A percentile compares a stretch with the other conserved stretches of the same genome.
Conservation (phyloP, 2,113 vertebrate species). For the Laticauda laticaudata region DNA sequence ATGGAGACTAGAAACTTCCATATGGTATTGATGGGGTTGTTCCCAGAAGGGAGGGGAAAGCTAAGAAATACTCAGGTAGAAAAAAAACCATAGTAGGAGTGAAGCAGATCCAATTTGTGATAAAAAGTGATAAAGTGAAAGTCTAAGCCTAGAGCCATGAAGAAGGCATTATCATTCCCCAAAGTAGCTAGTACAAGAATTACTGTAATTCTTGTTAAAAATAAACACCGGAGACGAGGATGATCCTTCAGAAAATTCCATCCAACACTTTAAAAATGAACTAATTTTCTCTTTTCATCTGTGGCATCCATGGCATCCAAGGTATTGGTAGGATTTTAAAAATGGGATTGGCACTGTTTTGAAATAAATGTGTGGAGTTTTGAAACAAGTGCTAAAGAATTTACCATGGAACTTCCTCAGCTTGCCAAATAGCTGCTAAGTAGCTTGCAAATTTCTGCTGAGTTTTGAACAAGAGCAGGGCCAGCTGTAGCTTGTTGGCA, state of each 20-base stretch:
- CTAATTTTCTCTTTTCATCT: not conserved
- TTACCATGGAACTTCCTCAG: not conserved
- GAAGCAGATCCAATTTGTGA: not conserved
- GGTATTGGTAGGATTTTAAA: not conserved
- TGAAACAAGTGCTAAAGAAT: not conserved
- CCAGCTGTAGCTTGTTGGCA: no score
- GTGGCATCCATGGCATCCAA: not conserved
- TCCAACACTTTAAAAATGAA: not conserved
- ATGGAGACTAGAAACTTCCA: not conserved
- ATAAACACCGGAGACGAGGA: not conserved
- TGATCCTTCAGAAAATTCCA: not conserved
- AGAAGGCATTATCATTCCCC: not conserved
- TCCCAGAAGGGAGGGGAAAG: not conserved
- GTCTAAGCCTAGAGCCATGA: not conserved
- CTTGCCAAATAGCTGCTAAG: no score
- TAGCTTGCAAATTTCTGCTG: no score
- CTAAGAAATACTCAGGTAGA: not conserved
- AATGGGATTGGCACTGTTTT: not conserved
- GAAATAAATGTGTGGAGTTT: not conserved
- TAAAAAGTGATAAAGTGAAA: not conserved
- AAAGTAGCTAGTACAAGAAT: not conserved
- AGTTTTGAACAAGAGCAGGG: no score
- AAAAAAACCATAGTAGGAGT: not conserved
- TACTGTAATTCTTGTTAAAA: not conserved
- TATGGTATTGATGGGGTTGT: not conserved